Evolutionary conservation across 2,888 invertebrate genomes (phyloP), one percentile per base, ranked within the genome.

Genomic region (Melinaea marsaeus): DNA sequence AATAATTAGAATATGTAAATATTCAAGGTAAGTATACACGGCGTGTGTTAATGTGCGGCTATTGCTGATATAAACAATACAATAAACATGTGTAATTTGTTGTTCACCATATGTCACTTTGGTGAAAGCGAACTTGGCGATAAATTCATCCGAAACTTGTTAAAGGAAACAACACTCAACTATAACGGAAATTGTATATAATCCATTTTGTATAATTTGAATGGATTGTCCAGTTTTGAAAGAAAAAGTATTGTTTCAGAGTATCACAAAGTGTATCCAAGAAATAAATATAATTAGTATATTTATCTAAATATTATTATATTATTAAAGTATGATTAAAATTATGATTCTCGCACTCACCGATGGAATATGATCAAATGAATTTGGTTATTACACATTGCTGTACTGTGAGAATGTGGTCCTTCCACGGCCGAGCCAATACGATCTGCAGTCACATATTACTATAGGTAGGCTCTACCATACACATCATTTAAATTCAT

Each of bases 161-260:
- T 35, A 47, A 60, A 57, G 32, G 37, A 46, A n/a, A 22, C 22
- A 22, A 22, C 60, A 62, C 65, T 22, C 22, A 1, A 22, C 1
- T 22, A 22, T 22, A 22, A 22, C 22, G 22, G 22, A 22, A 22
- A 22, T 22, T 22, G 22, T 0, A 22, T 22, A 22, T 22, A 22
- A 22, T 22, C 22, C 22, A 22, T 22, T 78, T 74, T 72, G 67
- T 65, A 74, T 65, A 70, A 74, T 86, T 84, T 82, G 83, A 85
- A 87, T 85, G 84, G 85, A 87, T 86, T 85, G 86, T 86, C 84
- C 84, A 79, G 81, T 83, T 84, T 83, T 80, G 83, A 79, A 80
- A 84, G 82, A 80, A 80, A 84, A 85, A 85, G 78, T 82, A 84
- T 86, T 88, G 86, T 87, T 85, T 82, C 81, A 77, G 76, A 79